Percentiles rank a stretch among this genome's conserved stretches.
These are phyloP conservation scores for Distichodus sexfasciatus DNA, from an alignment of 2,797 vertebrate species.

Conservation along the genomic window DNA sequence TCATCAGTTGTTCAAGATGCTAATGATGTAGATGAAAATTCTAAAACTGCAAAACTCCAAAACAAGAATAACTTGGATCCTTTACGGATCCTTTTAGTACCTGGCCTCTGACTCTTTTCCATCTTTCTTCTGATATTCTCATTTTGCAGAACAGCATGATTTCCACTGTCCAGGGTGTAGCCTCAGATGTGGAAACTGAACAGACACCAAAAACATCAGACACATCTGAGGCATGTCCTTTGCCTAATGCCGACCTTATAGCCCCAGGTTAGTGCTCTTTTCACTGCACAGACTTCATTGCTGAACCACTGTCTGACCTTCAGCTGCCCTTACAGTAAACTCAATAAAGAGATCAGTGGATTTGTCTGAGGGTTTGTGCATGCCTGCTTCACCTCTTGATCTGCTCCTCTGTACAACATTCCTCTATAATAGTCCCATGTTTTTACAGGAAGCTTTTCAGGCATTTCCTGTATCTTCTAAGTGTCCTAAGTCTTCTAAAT, in stretches of 20 bases:
- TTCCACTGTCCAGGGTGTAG: slow-evolving; percentile 60
- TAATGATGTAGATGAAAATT: too few species aligned
- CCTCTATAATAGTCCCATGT: slow-evolving; percentile 35
- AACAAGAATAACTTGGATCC: too few species aligned
- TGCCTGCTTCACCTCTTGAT: not conserved
- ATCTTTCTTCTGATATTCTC: slow-evolving; percentile 1
- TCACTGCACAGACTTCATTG: not conserved
- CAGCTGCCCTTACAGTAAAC: not conserved
- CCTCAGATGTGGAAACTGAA: slow-evolving; percentile 61
- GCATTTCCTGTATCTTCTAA: slow-evolving; percentile 64
- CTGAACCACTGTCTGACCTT: not conserved
- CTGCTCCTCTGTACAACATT: slow-evolving; percentile 31
- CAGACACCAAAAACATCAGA: slow-evolving; percentile 72
- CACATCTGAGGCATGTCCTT: slow-evolving; percentile 68
- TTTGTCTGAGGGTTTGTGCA: not conserved
- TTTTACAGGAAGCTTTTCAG: slow-evolving; percentile 51
- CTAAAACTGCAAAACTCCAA: not conserved
- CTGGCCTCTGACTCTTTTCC: not conserved
- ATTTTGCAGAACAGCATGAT: slow-evolving; percentile 54
- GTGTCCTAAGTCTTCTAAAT: slow-evolving; percentile 62
- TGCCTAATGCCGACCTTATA: slow-evolving; percentile 81
- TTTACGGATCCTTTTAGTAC: not conserved
- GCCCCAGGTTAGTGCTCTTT: slow-evolving; percentile 81
- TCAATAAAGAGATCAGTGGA: not conserved
- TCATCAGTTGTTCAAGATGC: too few species aligned